Conservation (phyloP, 2,113 vertebrate genomes). For the Pica pica region DNA sequence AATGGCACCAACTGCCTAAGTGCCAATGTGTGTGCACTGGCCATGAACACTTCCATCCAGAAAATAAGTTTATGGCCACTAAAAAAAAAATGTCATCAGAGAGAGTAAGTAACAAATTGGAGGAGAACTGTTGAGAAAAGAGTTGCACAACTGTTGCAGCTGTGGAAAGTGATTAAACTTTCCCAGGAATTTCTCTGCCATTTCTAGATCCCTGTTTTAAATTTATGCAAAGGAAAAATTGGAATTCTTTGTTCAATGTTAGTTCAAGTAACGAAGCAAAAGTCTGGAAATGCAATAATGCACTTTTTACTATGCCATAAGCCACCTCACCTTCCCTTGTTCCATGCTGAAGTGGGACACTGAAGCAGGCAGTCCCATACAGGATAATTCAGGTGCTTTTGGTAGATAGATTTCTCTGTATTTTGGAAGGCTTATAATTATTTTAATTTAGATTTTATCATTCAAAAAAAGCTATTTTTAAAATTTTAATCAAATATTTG, state of each 20-base stretch:
- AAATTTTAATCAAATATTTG: neutral
- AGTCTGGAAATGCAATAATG: neutral
- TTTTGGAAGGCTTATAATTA: neutral
- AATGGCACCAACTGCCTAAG: neutral
- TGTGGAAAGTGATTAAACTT: neutral
- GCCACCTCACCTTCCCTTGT: neutral
- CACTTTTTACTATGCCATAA: neutral
- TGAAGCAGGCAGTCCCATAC: neutral
- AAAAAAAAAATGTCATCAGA: neutral
- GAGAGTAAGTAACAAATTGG: neutral
- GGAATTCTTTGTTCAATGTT: neutral
- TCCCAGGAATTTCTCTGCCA: neutral
- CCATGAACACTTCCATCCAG: neutral
- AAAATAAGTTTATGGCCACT: neutral
- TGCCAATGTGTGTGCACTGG: neutral
- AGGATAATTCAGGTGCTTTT: neutral
- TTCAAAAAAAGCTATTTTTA: neutral
- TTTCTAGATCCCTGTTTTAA: neutral
- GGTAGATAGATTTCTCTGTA: neutral
- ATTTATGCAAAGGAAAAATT: neutral
- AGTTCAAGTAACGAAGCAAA: neutral
- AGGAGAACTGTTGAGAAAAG: neutral
- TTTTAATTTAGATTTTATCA: neutral
- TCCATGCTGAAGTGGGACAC: neutral
- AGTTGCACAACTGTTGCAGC: neutral